A percentile compares a stretch with the other conserved stretches of the same genome.
Evolutionary conservation across 1,140 invertebrate species (phyloP).

Genomic region (Oryctes rhinoceros): DNA sequence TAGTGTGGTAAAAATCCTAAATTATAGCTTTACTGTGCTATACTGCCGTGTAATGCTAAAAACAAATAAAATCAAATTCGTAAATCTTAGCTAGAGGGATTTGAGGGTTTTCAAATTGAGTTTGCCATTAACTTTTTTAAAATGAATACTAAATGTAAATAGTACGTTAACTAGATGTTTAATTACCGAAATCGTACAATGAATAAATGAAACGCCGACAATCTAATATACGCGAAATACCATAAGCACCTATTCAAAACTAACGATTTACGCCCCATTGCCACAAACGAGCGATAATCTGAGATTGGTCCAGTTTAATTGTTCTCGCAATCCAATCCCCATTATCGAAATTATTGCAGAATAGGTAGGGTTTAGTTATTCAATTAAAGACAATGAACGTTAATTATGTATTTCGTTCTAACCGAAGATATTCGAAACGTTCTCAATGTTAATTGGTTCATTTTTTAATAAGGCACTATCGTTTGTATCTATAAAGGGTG

Average conservation of each 20-base stretch:
- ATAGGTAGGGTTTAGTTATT: background rate
- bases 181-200: background rate
- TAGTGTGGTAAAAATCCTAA: too few species aligned
- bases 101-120: too few species aligned
- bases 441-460: too few species aligned
- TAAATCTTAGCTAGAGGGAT: too few species aligned
- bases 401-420: background rate
- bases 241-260: background rate
- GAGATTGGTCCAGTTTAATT: conserved; percentile 18
- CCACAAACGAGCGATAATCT: background rate
- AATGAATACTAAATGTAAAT: too few species aligned
- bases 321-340: conserved; percentile 12
- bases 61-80: too few species aligned
- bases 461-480: too few species aligned
- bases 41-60: too few species aligned
- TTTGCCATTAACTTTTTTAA: too few species aligned
- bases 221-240: background rate
- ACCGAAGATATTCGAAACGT: background rate
- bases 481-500: too few species aligned
- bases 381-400: conserved; percentile 9
- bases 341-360: conserved; percentile 16
- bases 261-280: background rate
- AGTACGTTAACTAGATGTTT: too few species aligned
- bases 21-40: too few species aligned
- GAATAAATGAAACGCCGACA: background rate